phyloP scores from a whole-genome alignment of 53 echinoderm and acorn worm genomes.

The Hippasteria phrygiana region DNA sequence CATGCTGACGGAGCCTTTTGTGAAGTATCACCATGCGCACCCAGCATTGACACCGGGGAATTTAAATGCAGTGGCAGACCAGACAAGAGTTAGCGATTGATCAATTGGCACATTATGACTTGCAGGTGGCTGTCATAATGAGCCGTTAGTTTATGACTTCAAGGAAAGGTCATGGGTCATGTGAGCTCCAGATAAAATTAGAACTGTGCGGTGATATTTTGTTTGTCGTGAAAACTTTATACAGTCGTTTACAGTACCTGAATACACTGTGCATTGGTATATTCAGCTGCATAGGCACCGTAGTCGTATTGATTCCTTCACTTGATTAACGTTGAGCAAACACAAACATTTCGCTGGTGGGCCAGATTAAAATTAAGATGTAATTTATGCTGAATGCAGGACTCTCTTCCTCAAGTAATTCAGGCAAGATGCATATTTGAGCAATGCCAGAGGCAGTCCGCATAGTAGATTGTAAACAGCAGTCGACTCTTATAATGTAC shows the following conservation, averaged over 20 bases:
- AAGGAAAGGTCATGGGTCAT: neutral
- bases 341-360: neutral
- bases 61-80: neutral
- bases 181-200: neutral
- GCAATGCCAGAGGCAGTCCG: neutral
- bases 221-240: neutral
- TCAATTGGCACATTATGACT: neutral
- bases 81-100: neutral
- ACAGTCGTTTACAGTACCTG: too few relatives aligned
- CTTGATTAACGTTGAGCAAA: neutral
- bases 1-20: neutral
- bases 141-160: neutral
- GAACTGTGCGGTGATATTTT: neutral
- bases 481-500: neutral
- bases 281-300: neutral
- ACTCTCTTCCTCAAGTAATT: neutral
- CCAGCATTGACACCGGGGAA: neutral
- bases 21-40: neutral
- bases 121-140: neutral
- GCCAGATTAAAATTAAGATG: neutral
- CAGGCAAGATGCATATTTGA: neutral
- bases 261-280: neutral
- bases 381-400: neutral
- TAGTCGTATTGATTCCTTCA: neutral
- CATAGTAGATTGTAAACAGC: neutral